Conservation (phyloP, 2,113 vertebrate genomes). For the Catagonus wagneri region DNA sequence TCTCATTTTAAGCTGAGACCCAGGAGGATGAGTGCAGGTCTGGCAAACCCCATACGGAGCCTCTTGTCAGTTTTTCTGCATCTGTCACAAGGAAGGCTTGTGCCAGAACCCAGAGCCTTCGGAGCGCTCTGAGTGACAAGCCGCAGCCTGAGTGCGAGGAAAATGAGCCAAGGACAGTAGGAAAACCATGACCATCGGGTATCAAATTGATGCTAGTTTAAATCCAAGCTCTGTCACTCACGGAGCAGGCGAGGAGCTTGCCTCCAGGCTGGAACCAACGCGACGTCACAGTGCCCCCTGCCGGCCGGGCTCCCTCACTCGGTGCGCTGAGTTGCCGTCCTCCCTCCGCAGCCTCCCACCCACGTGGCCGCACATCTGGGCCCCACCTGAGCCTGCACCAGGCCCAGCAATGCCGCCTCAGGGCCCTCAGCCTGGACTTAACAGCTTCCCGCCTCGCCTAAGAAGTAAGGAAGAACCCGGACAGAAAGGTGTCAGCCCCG, state of each 20-base stretch:
- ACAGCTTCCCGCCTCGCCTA: not conserved
- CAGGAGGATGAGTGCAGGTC: not conserved
- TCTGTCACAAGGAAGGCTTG: not conserved
- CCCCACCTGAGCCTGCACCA: not conserved
- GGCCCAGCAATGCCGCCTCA: fast-evolving
- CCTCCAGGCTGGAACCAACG: not conserved
- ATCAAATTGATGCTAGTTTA: not conserved
- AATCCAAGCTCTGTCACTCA: not conserved
- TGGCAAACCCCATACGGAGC: not conserved
- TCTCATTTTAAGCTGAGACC: not conserved
- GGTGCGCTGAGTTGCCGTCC: fast-evolving
- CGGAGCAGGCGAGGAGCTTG: not conserved
- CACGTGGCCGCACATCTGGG: not conserved
- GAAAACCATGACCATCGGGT: not conserved
- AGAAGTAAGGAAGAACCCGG: not conserved
- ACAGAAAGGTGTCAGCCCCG: not conserved
- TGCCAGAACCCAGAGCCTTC: not conserved
- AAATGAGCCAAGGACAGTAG: not conserved
- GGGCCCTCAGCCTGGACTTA: not conserved
- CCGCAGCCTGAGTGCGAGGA: not conserved
- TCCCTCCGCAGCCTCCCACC: fast-evolving
- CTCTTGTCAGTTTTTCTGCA: not conserved
- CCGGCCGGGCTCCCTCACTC: not conserved
- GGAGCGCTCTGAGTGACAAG: not conserved
- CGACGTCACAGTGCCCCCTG: conserved; percentile 66